Evolutionary conservation across 2,113 vertebrate species (phyloP), one percentile per base, ranked within the genome.

Genomic region (Bombycilla garrulus): DNA sequence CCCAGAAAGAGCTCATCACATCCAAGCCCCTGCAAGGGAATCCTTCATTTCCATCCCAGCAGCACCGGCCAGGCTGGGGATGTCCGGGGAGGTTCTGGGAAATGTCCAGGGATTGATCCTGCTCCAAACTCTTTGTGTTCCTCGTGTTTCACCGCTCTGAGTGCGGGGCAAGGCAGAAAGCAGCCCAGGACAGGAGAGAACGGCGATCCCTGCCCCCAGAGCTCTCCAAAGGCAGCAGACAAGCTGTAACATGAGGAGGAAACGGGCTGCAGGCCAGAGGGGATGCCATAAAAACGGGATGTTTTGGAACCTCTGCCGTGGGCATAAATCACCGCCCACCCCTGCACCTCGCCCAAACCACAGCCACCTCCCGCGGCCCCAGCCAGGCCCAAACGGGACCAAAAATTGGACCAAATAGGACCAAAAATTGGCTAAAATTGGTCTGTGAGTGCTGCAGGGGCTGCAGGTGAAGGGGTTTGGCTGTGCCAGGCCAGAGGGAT

Each of bases 231-330:
- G 42, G 61, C n/a, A 2, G 35, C 45, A 84, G 91, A 86, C 94
- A 96, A 96, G 96, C 93, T n/a, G 69, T 14, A 78, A 96, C 96
- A 97, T 0, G 91, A 95, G 91, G 83, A 93, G 86, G 94, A 94
- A 96, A 36, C 86, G 76, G 82, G 92, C 96, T 60, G 85, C 50
- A 20, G 64, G 93, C 94, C 64, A 5, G 95, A 79, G 93, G 90
- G 90, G 90, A 86, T 81, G 61, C 95, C 90, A 88, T 86, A 92
- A 97, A 97, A 88, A 26, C 33, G 58, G 86, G 86, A 72, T 77
- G 82, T 1, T 92, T 92, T 29, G 74, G 92, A 94, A 77, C 2
- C 1, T 81, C 29, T 24, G 92, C 88, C 82, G 22, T 8, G 94
- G 94, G 92, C 56, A 57, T 78, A 95, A 96, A 94, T 93, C 95